These are phyloP conservation scores for Gonocerus acuteangulatus DNA, from an alignment of 2,888 invertebrate genomes.

Conservation along the genomic window DNA sequence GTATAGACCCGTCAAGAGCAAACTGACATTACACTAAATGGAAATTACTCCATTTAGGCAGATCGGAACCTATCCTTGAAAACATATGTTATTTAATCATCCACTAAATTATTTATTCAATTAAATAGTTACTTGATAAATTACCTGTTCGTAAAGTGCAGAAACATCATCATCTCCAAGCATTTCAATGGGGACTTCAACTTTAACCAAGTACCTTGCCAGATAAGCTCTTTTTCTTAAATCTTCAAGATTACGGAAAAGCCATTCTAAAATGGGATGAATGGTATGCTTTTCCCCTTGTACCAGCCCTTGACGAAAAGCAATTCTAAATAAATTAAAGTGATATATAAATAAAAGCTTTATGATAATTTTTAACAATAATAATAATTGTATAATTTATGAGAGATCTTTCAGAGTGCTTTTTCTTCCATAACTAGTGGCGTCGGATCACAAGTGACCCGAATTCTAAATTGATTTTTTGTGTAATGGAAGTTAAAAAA, in stretches of 20 bases:
- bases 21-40: too few species aligned
- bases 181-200: conserved; percentile 68
- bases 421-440: too few species aligned
- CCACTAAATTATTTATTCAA: too few species aligned
- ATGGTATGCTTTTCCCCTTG: conserved; percentile 66
- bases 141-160: conserved; percentile 56
- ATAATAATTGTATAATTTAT: background rate
- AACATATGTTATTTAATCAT: too few species aligned
- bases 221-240: conserved; percentile 77
- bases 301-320: conserved; percentile 57
- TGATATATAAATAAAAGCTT: background rate
- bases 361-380: background rate
- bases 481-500: background rate
- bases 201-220: conserved; percentile 57
- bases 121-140: too few species aligned
- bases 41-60: too few species aligned
- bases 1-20: too few species aligned
- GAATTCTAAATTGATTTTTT: too few species aligned
- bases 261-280: conserved; percentile 72
- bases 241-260: conserved; percentile 63
- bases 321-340: conserved; percentile 45
- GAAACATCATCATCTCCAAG: conserved; percentile 65
- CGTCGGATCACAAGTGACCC: too few species aligned
- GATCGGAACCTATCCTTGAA: too few species aligned
- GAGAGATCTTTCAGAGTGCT: background rate